Percentiles rank a stretch among this genome's conserved stretches.
Conservation (phyloP, 2,113 vertebrate species). For the Hoplias malabaricus region DNA sequence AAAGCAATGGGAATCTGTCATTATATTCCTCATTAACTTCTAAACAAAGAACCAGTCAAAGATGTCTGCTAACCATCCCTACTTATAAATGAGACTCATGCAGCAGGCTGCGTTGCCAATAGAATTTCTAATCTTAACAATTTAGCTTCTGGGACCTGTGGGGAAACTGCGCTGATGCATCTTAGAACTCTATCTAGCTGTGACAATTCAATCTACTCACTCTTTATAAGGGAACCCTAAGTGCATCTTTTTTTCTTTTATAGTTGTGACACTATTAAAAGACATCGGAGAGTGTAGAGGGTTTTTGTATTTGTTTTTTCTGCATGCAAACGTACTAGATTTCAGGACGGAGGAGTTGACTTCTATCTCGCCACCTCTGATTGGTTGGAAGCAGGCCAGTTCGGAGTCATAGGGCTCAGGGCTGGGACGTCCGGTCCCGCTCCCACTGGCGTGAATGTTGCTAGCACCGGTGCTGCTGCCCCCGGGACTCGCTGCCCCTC, state of each 20-base stretch:
- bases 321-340: slow-evolving; percentile 79
- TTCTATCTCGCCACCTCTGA: slow-evolving; percentile 92
- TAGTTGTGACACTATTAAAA: background rate
- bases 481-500: slow-evolving; percentile 65
- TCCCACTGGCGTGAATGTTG: background rate
- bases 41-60: slow-evolving; percentile 37
- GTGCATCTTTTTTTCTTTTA: background rate
- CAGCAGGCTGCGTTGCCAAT: background rate
- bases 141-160: background rate
- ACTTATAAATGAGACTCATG: slow-evolving; percentile 29
- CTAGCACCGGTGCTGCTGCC: slow-evolving; percentile 52
- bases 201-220: slow-evolving; percentile 5
- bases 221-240: background rate
- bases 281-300: no score
- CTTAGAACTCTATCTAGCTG: background rate
- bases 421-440: slow-evolving; percentile 69
- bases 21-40: slow-evolving; percentile 55
- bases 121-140: slow-evolving; percentile 2
- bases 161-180: background rate
- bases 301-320: no score
- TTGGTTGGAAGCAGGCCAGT: slow-evolving; percentile 85
- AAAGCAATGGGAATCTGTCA: slow-evolving; percentile 47
- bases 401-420: slow-evolving; percentile 86
- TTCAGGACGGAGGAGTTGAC: slow-evolving; percentile 90
- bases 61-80: slow-evolving; percentile 17